Conservation (phyloP, 2,113 vertebrate genomes). For the Ctenodactylus gundi region DNA sequence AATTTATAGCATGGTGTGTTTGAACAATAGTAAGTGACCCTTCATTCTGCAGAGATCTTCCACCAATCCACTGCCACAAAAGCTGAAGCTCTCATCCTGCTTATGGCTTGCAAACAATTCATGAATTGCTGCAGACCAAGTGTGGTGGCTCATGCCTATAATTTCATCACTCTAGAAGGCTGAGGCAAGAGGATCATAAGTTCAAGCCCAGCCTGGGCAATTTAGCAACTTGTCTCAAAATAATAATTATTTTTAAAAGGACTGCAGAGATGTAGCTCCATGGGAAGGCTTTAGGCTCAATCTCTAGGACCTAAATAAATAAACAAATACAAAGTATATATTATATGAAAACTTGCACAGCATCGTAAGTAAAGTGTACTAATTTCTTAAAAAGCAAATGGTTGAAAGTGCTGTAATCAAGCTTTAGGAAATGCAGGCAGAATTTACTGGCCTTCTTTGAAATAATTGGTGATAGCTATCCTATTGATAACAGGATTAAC, state of each 20-base stretch:
- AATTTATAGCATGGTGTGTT: background rate
- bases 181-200: too few species aligned
- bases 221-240: too few species aligned
- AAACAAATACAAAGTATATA: slow-evolving; percentile 24
- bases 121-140: slow-evolving; percentile 18
- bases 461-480: background rate
- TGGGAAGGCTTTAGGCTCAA: too few species aligned
- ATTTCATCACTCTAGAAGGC: too few species aligned
- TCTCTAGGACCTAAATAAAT: too few species aligned
- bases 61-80: background rate
- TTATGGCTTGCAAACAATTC: background rate
- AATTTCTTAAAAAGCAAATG: slow-evolving; percentile 22
- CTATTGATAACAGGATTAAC: background rate
- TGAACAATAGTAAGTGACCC: background rate
- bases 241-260: too few species aligned
- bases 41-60: background rate
- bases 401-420: background rate
- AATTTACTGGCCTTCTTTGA: background rate
- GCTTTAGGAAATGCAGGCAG: background rate
- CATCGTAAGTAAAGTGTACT: slow-evolving; percentile 1
- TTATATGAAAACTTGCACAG: background rate
- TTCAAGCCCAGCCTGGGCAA: too few species aligned
- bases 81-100: background rate
- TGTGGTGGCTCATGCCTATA: too few species aligned
- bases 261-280: too few species aligned